Evolutionary conservation across 2,888 invertebrate species (phyloP), one percentile per base, ranked within the genome.

Genomic region (Caradrina clavipalpis): DNA sequence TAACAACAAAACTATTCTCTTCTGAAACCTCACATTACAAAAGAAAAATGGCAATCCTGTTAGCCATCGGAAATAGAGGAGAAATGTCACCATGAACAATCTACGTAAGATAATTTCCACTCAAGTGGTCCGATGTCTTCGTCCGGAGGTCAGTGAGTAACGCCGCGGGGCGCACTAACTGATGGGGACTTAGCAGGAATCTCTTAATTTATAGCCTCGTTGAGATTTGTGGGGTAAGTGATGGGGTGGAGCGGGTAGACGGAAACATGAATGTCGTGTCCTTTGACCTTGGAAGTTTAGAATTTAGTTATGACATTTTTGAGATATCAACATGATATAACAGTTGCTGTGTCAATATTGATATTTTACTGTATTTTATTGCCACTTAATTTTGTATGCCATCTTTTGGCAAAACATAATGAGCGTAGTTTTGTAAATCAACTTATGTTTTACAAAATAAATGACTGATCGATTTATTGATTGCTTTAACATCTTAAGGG

Each of bases 141-240:
- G 89, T 87, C 88, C 90, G 90, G 80, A 86, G 90, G 91, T 88
- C 88, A 78, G 57, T 71, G 88, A 90, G 91, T 86, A 85, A 90
- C 94, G 92, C 94, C 91, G 91, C 93, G 92, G 94, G 95, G 93
- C 88, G 93, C 91, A 89, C 91, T 81, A 89, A 89, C 90, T 93
- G 94, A 91, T 92, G 94, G 95, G 93, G 94, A 92, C 95, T 95
- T 95, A 95, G 93, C 92, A 90, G 93, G 94, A 92, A 95, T 94
- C 95, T 95, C 95, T 94, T 95, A 95, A 96, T 95, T 95, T 96
- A 95, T 96, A 92, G 95, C 94, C 78, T 85, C 79, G 86, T 87
- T 89, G 83, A 91, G 87, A 87, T 78, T 83, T 83, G 78, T 78
- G 84, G 86, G 69, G n/a, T 75, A 85, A 87, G 68, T 72, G 2